These are phyloP conservation scores for Mustelus asterias DNA, from an alignment of 2,113 vertebrate species.

Conservation along the genomic window DNA sequence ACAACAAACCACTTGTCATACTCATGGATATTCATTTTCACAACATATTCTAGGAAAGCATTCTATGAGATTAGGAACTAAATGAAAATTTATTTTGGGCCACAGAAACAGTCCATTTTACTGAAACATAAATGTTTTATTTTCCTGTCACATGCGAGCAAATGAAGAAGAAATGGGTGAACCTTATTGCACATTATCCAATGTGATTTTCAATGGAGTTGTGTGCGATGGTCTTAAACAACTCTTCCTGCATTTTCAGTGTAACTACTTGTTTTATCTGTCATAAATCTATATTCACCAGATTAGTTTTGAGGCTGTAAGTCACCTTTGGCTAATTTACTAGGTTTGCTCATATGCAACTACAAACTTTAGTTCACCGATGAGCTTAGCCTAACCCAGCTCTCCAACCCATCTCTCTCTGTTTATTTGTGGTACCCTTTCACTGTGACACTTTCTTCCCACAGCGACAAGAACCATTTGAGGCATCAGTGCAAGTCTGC, in stretches of 20 bases:
- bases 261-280: background rate
- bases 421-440: background rate
- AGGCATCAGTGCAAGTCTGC: background rate
- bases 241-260: background rate
- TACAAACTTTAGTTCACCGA: background rate
- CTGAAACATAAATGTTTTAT: background rate
- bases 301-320: background rate
- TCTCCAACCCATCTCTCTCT: background rate
- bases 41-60: background rate
- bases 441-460: background rate
- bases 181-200: background rate
- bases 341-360: background rate
- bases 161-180: background rate
- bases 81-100: background rate
- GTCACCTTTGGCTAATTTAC: background rate
- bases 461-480: background rate
- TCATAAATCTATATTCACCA: background rate
- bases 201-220: background rate
- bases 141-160: background rate
- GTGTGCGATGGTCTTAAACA: background rate
- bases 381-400: background rate
- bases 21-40: background rate
- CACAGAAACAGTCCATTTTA: background rate
- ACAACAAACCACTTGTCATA: background rate
- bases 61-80: background rate